Percentiles rank a stretch among this genome's conserved stretches.
These are phyloP conservation scores for Gisinianus flammeolus DNA, from an alignment of 2,888 invertebrate species.

Conservation along the genomic window DNA sequence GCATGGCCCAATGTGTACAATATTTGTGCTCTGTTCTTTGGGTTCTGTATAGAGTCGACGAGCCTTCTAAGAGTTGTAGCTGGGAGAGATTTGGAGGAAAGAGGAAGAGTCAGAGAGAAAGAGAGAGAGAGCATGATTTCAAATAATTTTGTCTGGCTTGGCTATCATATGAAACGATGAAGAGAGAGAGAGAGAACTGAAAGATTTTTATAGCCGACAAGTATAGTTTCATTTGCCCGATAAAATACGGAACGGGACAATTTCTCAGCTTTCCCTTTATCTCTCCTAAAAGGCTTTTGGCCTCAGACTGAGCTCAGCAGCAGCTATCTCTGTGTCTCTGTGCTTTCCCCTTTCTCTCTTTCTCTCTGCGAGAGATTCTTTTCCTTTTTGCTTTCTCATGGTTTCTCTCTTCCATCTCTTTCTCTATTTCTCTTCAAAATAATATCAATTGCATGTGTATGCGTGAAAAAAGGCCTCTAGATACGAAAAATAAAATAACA, in stretches of 20 bases:
- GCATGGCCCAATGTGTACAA: background rate
- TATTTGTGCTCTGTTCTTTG: too few species aligned
- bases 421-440: background rate
- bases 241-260: conserved; percentile 22
- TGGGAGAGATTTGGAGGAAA: background rate
- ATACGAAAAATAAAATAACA: too few species aligned
- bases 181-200: conserved; percentile 21
- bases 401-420: background rate
- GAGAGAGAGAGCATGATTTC: conserved; percentile 26
- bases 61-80: background rate
- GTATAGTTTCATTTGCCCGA: conserved; percentile 21
- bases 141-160: conserved; percentile 23
- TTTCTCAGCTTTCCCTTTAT: background rate
- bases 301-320: background rate
- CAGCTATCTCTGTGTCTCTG: background rate
- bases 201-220: conserved; percentile 30
- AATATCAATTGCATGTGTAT: background rate
- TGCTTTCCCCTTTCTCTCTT: background rate
- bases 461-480: background rate
- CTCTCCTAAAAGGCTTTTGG: conserved; percentile 17
- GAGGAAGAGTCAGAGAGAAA: conserved; percentile 4
- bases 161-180: conserved; percentile 21
- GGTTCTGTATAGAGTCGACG: background rate
- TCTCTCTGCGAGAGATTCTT: background rate
- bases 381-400: background rate